Percentiles rank a stretch among this genome's conserved stretches.
These are phyloP conservation scores for Gnathonemus longibarbis DNA, from an alignment of 2,113 vertebrate genomes.

Conservation along the genomic window DNA sequence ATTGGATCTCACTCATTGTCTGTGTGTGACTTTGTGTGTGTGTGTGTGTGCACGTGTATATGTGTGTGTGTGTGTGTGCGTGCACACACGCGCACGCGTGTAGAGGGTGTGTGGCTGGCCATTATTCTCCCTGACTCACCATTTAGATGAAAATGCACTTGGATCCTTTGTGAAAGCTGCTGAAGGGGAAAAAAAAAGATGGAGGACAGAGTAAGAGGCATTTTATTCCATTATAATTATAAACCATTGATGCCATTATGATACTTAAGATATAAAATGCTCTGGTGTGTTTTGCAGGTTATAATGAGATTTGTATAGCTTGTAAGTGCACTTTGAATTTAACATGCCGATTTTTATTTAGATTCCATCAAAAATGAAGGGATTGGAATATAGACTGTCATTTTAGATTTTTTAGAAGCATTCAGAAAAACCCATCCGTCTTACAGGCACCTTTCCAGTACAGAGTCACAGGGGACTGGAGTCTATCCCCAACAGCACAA, in stretches of 20 bases:
- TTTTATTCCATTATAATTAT: constrained; percentile 25
- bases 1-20: constrained; percentile 28
- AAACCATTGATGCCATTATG: constrained; percentile 17
- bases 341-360: background rate
- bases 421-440: background rate
- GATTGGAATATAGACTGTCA: background rate
- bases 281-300: background rate
- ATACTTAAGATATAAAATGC: constrained; percentile 11
- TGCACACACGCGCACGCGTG: constrained; percentile 15
- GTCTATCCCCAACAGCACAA: background rate
- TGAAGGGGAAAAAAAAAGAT: background rate
- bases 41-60: constrained; percentile 15
- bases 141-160: constrained; percentile 25
- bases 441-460: background rate
- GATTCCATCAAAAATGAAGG: background rate
- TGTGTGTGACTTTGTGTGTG: background rate
- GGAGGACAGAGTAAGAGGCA: constrained; percentile 23
- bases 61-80: background rate
- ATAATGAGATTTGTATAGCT: background rate
- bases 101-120: constrained; percentile 12
- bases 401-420: background rate
- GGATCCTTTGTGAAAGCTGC: constrained; percentile 26
- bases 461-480: background rate
- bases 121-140: constrained; percentile 19
- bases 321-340: background rate